Conservation (phyloP, 2,797 vertebrate species). For the Macrochelys suwanniensis region DNA sequence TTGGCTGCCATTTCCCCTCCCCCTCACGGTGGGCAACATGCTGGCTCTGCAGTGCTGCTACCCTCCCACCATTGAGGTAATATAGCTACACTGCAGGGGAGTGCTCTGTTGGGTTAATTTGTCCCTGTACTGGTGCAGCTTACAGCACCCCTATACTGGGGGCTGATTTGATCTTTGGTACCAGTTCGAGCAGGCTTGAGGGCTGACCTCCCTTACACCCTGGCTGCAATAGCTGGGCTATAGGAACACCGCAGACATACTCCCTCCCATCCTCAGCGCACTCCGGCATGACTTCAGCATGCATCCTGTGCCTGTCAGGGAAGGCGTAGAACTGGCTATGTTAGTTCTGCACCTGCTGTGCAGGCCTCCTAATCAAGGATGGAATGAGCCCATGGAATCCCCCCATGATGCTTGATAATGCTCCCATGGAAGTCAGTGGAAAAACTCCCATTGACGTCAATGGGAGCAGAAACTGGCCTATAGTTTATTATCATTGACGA, state of each 20-base stretch:
- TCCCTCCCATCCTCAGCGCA: not conserved
- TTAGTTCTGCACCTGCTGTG: too few species aligned
- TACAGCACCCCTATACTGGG: not conserved
- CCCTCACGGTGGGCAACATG: not conserved
- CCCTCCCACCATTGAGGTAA: not conserved
- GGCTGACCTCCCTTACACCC: too few species aligned
- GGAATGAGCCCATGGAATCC: too few species aligned
- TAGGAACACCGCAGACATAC: not conserved
- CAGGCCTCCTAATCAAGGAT: too few species aligned
- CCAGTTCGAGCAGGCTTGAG: too few species aligned
- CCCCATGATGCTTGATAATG: not conserved
- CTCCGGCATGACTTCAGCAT: not conserved
- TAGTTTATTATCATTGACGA: not conserved
- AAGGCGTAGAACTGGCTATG: too few species aligned
- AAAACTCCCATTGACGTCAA: not conserved
- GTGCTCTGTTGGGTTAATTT: not conserved
- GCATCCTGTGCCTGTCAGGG: not conserved
- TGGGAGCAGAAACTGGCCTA: not conserved
- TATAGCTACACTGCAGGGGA: not conserved
- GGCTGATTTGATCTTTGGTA: not conserved
- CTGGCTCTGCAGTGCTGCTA: not conserved
- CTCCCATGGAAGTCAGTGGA: not conserved
- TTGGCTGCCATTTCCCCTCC: not conserved
- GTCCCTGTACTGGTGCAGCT: not conserved
- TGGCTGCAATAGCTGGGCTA: too few species aligned